Conservation (phyloP, 2,888 invertebrate genomes). For the Andrena trimmerana region DNA sequence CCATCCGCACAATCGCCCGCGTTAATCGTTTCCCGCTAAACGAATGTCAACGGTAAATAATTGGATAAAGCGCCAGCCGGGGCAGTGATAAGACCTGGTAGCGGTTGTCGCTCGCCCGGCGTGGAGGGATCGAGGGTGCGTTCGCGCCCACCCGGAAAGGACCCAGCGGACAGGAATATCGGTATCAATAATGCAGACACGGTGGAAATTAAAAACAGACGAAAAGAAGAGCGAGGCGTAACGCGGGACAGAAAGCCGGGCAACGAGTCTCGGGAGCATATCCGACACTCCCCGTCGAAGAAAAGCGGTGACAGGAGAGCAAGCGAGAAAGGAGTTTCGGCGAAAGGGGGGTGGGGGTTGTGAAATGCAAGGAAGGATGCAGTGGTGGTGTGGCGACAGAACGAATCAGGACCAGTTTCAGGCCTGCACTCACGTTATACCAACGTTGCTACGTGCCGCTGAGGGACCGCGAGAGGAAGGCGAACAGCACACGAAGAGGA, state of each 20-base stretch:
- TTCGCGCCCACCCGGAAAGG: slow-evolving; percentile 27
- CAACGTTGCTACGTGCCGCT: slow-evolving; percentile 72
- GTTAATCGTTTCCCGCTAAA: no score
- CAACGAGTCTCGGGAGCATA: slow-evolving; percentile 19
- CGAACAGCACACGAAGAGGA: slow-evolving; percentile 18
- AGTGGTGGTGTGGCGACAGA: slow-evolving; percentile 78
- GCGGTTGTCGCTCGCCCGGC: neutral
- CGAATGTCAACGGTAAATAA: neutral
- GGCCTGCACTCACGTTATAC: slow-evolving; percentile 73
- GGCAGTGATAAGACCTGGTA: neutral
- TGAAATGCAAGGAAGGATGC: slow-evolving; percentile 78
- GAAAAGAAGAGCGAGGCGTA: slow-evolving; percentile 23
- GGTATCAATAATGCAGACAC: slow-evolving; percentile 21
- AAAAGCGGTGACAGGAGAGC: slow-evolving; percentile 52
- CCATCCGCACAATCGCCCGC: no score
- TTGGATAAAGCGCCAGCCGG: neutral
- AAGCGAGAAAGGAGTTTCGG: slow-evolving; percentile 76
- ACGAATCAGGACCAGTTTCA: slow-evolving; percentile 81
- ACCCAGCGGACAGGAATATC: slow-evolving; percentile 10
- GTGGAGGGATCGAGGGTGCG: neutral
- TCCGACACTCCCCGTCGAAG: slow-evolving; percentile 31
- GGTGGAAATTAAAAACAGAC: neutral
- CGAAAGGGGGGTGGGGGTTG: slow-evolving; percentile 75
- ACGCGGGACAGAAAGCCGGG: slow-evolving; percentile 34
- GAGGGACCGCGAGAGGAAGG: slow-evolving; percentile 32